Evolutionary conservation across 2,888 invertebrate species (phyloP).

Genomic region (Brenthis hecate): DNA sequence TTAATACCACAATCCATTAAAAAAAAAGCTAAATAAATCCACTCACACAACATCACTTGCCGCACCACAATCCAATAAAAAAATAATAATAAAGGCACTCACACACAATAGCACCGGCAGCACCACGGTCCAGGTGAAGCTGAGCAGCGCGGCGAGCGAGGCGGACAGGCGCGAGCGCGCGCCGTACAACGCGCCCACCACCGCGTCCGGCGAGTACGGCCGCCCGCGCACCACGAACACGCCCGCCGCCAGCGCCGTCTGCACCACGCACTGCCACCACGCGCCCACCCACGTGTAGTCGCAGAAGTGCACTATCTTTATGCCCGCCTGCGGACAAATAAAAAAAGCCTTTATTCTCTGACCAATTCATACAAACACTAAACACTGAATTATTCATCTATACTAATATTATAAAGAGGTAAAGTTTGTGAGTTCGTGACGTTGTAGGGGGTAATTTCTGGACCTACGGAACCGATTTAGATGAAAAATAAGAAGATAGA

Average conservation of each 20-base stretch:
- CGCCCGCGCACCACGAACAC: constrained; percentile 93
- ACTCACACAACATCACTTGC: too few relatives aligned
- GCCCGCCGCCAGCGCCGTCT: constrained; percentile 89
- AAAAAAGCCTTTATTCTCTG: not conserved
- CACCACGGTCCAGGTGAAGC: constrained; percentile 94
- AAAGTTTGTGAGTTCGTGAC: too few relatives aligned
- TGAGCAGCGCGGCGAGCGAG: constrained; percentile 86
- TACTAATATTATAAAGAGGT: too few relatives aligned
- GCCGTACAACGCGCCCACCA: constrained; percentile 75
- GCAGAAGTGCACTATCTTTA: constrained; percentile 91
- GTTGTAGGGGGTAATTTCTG: too few relatives aligned
- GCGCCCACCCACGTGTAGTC: constrained; percentile 92
- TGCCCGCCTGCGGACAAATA: constrained; percentile 82
- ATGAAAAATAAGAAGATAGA: too few relatives aligned
- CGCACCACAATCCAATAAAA: too few relatives aligned
- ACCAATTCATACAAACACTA: too few relatives aligned
- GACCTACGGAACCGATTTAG: too few relatives aligned
- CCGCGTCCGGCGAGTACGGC: constrained; percentile 90
- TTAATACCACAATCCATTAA: too few relatives aligned
- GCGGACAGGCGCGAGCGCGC: constrained; percentile 59
- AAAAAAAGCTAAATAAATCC: too few relatives aligned
- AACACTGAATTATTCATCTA: too few relatives aligned
- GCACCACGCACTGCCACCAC: constrained; percentile 93
- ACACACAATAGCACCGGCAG: constrained; percentile 92
- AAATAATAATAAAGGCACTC: constrained; percentile 53